Conservation (phyloP, 2,888 invertebrate genomes). For the Napeogenes sylphis region DNA sequence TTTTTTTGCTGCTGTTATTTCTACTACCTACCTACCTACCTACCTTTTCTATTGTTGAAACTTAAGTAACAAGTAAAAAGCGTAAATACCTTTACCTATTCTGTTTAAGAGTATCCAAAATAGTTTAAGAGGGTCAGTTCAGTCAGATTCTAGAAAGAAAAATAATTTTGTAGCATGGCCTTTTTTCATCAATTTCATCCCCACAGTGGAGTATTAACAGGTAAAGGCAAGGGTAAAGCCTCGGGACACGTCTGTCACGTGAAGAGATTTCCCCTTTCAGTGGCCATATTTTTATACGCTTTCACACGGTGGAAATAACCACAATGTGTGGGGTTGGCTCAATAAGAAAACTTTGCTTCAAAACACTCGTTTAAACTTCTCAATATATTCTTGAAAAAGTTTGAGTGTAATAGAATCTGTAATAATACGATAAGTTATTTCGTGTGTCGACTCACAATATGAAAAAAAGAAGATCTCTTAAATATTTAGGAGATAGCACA, state of each 20-base stretch:
- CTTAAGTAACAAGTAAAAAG: neutral
- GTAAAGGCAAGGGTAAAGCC: slow-evolving; percentile 45
- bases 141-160: slow-evolving; percentile 27
- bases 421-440: slow-evolving; percentile 4
- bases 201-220: slow-evolving; percentile 42
- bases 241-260: slow-evolving; percentile 53
- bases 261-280: slow-evolving; percentile 53
- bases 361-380: slow-evolving; percentile 8
- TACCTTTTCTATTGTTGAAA: neutral
- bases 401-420: slow-evolving; percentile 7
- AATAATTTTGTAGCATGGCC: slow-evolving; percentile 42
- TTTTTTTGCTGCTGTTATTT: too few species aligned
- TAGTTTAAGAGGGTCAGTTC: slow-evolving; percentile 24
- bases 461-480: slow-evolving; percentile 9
- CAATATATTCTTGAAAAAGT: slow-evolving; percentile 6
- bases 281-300: slow-evolving; percentile 58
- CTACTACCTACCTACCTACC: too few species aligned
- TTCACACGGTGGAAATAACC: slow-evolving; percentile 59
- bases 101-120: neutral
- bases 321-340: slow-evolving; percentile 7
- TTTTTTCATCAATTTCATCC: slow-evolving; percentile 52
- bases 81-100: too few species aligned
- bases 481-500: neutral
- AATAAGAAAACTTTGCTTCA: slow-evolving; percentile 11
- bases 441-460: neutral